Conservation (phyloP, 2,888 invertebrate genomes). For the Morinoia aosen region DNA sequence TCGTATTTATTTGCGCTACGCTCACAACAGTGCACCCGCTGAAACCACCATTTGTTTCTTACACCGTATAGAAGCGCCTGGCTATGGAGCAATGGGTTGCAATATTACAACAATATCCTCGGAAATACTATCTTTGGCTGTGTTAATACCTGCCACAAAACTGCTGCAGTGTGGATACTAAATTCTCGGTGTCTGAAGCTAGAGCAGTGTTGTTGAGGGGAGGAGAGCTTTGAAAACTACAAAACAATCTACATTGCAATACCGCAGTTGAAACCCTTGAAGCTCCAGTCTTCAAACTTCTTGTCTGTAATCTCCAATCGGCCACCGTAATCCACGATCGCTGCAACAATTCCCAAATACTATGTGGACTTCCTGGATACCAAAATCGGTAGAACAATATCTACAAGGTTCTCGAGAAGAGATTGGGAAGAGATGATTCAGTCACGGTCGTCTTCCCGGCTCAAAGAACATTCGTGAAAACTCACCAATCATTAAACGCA, state of each 20-base stretch:
- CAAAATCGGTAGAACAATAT: background rate
- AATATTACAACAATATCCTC: background rate
- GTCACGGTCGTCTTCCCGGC: background rate
- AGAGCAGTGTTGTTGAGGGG: background rate
- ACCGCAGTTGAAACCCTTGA: background rate
- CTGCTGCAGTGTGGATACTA: background rate
- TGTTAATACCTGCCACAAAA: background rate
- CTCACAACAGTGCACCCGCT: background rate
- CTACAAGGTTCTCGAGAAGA: background rate
- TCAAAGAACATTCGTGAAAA: background rate
- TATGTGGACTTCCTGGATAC: background rate
- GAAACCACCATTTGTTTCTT: background rate
- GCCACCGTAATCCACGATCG: slow-evolving; percentile 2
- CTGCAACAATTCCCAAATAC: background rate
- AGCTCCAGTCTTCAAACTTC: background rate
- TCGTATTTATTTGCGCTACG: background rate
- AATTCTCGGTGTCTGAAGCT: background rate
- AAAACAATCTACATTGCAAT: background rate
- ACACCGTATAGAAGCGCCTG: background rate
- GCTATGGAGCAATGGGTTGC: background rate
- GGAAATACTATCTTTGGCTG: background rate
- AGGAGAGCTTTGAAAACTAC: background rate
- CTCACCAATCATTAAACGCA: background rate
- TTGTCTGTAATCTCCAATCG: background rate
- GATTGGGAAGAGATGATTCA: background rate